Base-by-base conservation (phyloP, 2,113 vertebrate genomes). In the Paratilapia polleni region DNA sequence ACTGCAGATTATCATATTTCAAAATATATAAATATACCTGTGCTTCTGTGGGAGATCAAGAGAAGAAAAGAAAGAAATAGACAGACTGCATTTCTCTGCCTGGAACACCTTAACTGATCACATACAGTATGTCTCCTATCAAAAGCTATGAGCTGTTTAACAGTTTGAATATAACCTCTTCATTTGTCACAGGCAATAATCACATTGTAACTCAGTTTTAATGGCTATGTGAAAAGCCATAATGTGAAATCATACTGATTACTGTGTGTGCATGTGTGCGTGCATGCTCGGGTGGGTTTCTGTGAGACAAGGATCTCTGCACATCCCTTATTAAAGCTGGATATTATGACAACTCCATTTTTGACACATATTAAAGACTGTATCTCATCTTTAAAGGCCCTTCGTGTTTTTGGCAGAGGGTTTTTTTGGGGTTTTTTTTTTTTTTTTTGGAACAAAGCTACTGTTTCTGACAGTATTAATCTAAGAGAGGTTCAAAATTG, bases 171-270 rank as follows among this genome's bases (percentile, higher is more conserved):
- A 95, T 95, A 94, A 94, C 88, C 89, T 95, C 90, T 95, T 94
- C 93, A 95, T 96, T 96, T 96, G 95, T 96, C 91, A 94, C 94
- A 95, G 95, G 73, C 93, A 91, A 94, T 96, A 94, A 96, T 94
- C 93, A 92, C 93, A 90, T 89, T 95, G 93, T 96, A 94, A 94
- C 92, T 91, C 80, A 63, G 91, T 87, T 91, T 92, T 95, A 95
- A 94, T 93, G 88, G 87, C 62, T 31, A 89, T 90, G 85, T 94
- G 95, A 83, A 88, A 91, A 93, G 89, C 90, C 90, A 92, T 93
- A 93, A 94, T 90, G 90, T 92, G 90, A 94, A 94, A 91, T 94
- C 90, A 88, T 82, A 88, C 82, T 91, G 90, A 94, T 93, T 86
- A 90, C 74, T 84, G 81, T 81, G 80, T 24, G 88, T 84, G 86